Evolutionary conservation across 1,140 invertebrate genomes (phyloP).

Genomic region (Platorchestia sp.): DNA sequence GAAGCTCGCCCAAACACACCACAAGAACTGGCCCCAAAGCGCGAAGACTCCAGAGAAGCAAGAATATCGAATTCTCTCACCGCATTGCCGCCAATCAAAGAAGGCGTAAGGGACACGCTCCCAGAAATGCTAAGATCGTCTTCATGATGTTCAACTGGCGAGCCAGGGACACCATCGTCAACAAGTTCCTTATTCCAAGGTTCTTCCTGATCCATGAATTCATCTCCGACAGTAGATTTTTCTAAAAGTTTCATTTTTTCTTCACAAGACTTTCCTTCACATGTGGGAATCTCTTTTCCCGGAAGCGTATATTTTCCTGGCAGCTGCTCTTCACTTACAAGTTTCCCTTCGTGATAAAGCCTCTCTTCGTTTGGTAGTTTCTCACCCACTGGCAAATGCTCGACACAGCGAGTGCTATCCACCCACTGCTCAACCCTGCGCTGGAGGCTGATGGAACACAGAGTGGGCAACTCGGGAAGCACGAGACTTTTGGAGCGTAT

Average conservation of each 20-base stretch:
- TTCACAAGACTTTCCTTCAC: background rate
- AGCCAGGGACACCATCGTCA: background rate
- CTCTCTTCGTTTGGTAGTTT: background rate
- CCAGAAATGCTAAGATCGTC: background rate
- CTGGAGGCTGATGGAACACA: background rate
- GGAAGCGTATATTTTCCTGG: background rate
- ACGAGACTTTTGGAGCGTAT: background rate
- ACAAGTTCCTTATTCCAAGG: background rate
- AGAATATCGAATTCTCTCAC: background rate
- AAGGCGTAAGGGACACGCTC: constrained; percentile 9
- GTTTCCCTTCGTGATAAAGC: background rate
- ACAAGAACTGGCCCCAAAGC: background rate
- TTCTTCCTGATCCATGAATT: background rate
- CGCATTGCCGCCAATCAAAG: background rate
- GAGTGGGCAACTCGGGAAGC: constrained; percentile 5
- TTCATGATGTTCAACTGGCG: background rate
- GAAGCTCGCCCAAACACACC: background rate
- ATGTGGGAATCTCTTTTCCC: background rate
- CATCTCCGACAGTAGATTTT: background rate
- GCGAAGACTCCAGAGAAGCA: background rate
- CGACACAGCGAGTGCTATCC: background rate
- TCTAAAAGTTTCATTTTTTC: background rate
- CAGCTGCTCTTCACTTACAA: background rate
- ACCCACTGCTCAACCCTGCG: constrained; percentile 16
- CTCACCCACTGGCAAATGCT: background rate